Base-by-base conservation (phyloP, 2,797 vertebrate species). In the Nannoperca australis region DNA sequence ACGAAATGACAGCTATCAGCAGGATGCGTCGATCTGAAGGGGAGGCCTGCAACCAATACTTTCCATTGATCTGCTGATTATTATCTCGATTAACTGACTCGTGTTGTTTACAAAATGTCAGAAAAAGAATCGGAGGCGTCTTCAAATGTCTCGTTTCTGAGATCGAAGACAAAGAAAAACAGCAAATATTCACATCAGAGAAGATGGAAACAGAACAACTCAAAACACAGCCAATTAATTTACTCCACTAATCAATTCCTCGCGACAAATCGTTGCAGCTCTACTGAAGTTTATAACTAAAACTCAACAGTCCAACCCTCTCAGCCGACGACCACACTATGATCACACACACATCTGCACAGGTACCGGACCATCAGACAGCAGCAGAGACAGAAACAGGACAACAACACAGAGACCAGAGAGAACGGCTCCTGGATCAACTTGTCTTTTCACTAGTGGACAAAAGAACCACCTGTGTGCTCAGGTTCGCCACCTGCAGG, bases 261-360 rank as follows among this genome's bases (percentile, higher is more conserved):
- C n/a, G n/a, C 5, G 1, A 24, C 22, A 14, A 12, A 17, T 4
- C 7, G 61, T 13, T 27, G 32, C 60, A 62, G 60, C 17, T 20
- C 27, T 17, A 17, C 62, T 65, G 7, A 22, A 14, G 20, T 49
- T 49, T 2, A 22, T 22, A 42, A 3, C 15, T 47, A 20, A 20
- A 27, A 11, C 42, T 13, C 15, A 18, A n/a, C 18, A 32, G 18
- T 42, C 51, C 1, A 5, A 68, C 6, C 53, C 3, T 1, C 3
- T 18, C 54, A 15, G 38, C 44, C 27, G 24, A 53, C n/a, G 32
- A 49, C 55, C 64, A 40, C 56, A 49, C 38, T 44, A 64, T 63
- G 55, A 76, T 64, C 74, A 79, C 71, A 72, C 70, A 70, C 81
- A 87, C 86, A 87, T 77, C 73, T 80, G 75, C 73, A 85, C 90